Base-by-base conservation (phyloP, 2,888 invertebrate genomes). In the Cancer borealis region DNA sequence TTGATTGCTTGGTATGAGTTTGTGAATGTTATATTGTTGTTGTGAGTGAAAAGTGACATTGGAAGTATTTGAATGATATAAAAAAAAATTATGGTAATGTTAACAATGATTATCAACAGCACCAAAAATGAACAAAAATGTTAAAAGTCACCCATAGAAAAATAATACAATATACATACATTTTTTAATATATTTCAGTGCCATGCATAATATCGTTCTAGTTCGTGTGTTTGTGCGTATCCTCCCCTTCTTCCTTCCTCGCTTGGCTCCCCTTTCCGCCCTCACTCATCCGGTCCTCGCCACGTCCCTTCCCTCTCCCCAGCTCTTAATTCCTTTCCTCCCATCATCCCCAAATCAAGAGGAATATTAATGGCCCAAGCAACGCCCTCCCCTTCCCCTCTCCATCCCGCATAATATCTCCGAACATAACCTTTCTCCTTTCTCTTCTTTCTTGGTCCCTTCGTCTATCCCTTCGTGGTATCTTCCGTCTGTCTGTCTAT, bases 301-400 rank as follows among this genome's bases (percentile, higher is more conserved):
- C 60, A 60, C 60, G 60, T 79, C 73, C 26, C 73, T 79, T 79
- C 26, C 73, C 73, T 79, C 73, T 4, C 73, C 73, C 73, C 73
- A 10, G 10, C 73, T 79, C 73, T 79, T 79, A 79, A 79, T 26
- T 79, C 10, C 26, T 10, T 10, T 79, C 73, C 8, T 79, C 73
- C 73, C 73, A 30, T 79, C 73, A 79, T 26, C 26, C 26, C 26
- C 26, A 26, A 79, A 79, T 79, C 26, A 79, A 79, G 73, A 79
- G 73, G 73, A 79, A 79, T 79, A 79, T 79, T 79, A n/a, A 79
- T 79, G 73, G 5, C 6, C 73, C 73, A 26, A 79, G 73, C 73
- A n/a, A 79, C 73, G 73, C 3, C 26, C 30, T 79, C 73, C 12
- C 5, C 73, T 79, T 60, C 21, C 21, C 60, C 60, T 60, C 60